Base-by-base conservation (phyloP, 2,113 vertebrate species). In the Meles meles region DNA sequence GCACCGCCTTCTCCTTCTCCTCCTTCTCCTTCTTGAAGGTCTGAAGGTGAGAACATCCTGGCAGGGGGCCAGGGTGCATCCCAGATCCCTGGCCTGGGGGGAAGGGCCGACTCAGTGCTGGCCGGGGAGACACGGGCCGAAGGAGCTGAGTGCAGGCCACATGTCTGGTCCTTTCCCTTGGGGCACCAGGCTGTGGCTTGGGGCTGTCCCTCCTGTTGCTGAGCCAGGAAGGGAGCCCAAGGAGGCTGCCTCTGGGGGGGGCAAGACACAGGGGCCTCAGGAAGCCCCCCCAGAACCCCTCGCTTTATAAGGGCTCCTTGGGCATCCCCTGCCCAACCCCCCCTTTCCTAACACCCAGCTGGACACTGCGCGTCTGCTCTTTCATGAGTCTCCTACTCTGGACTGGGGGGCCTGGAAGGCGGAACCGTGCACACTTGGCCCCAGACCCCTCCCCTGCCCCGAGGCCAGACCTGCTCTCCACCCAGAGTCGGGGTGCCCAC, bases 401-500 rank as follows among this genome's bases (percentile, higher is more conserved):
- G 49, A 69, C 82, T 15, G 4, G 18, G 31, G 23, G 37, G 1
- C n/a, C 37, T 1, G 5, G 44, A 59, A 74, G 65, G 44, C 3
- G 0, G 52, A 74, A 39, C 31, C 6, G 0, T 1, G 14, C 57
- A 17, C 10, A 17, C 11, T 20, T 27, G 31, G 85, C 31, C 86
- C 67, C 29, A 55, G 52, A 9, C 18, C 55, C 82, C 37, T 6
- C 55, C 83, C 39, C 18, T 17, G 29, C 63, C 89, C 44, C n/a
- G 1, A 17, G 52, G 76, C 55, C 93, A 52, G 7, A 18, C 12
- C 39, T 6, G 25, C 57, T 47, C 18, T 39, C 37, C 10, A 9
- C 37, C 6, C 18, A 44, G 52, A n/a, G 47, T 3, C 47, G 0
- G 15, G 39, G 13, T 59, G 12, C 1, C 5, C 0, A 2, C 14